Base-by-base conservation (phyloP, 2,888 invertebrate genomes). In the Apodemia mormo region DNA sequence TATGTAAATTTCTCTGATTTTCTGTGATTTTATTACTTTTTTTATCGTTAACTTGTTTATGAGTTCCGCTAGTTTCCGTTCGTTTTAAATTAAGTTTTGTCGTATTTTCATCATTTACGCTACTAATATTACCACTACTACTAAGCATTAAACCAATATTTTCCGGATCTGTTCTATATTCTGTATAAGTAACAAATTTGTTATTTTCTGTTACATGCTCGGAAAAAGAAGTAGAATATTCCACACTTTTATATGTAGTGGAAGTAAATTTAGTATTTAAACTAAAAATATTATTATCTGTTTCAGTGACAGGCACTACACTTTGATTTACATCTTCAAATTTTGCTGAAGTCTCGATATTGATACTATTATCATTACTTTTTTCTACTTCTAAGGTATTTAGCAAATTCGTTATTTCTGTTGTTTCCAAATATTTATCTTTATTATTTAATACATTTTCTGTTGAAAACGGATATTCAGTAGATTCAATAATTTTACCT, bases 11-110 rank as follows among this genome's bases (percentile, higher is more conserved):
- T 71, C 92, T 80, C 82, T 90, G 90, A 79, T 91, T 92, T 78
- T 91, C 91, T n/a, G 88, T 85, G 4, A 86, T 87, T 79, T 92
- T 92, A 7, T 88, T 87, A 74, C 88, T 89, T 83, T 89, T 90
- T 76, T 84, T 92, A 76, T 92, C 90, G 70, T 75, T 77, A 2
- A 80, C 76, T 67, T 79, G 77, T 71, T 83, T 81, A 12, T 82
- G 81, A 37, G 82, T 78, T 43, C 83, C 83, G 77, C 75, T 81
- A 12, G 75, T 76, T 73, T 78, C 79, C 40, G 73, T 76, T 52
- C 75, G 80, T 72, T 83, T 84, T 75, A 82, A 77, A 70, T 74
- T 75, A 33, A 90, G 88, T 74, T 85, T 89, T 2, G 82, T 74
- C 64, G 90, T 91, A 78, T 85, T 89, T 79, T 90, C 88, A 22